Evolutionary conservation across 2,888 invertebrate genomes (phyloP), one percentile per base, ranked within the genome.

Genomic region (Lepidocyrtinus sp.): DNA sequence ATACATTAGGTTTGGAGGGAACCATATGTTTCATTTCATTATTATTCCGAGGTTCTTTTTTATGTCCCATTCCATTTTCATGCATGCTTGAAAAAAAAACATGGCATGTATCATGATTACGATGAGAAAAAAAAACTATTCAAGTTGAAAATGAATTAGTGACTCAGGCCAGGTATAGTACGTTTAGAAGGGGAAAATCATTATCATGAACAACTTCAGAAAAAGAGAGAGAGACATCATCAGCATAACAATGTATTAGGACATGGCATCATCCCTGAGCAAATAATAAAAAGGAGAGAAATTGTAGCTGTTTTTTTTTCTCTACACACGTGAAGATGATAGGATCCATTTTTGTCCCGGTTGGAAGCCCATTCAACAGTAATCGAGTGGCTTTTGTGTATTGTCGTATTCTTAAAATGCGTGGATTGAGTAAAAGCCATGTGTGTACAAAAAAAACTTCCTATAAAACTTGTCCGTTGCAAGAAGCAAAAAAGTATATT

Each of bases 371-470:
- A 79, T 79, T 79, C 79, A 79, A 50, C 79, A 79, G 64, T 75
- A 75, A 79, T 79, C 69, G 79, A 79, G 79, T 79, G 79, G 79
- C 74, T 79, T 79, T 73, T 77, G 72, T n/a, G n/a, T n/a, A n/a
- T 78, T 75, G 75, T 68, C 61, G 50, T 62, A 36, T 26, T 15
- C 61, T 64, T 62, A 50, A 50, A 50, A 50, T 15, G n/a, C 50
- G 12, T 50, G 17, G n/a, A n/a, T n/a, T n/a, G 50, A 50, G 50
- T 17, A 2, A 50, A 50, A 50, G 50, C 50, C 50, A 50, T 50
- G 50, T 50, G 50, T 12, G 36, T 36, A 36, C 36, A 12, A 36
- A 36, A 36, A 50, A 2, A 50, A n/a, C n/a, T n/a, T n/a, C n/a
- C n/a, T n/a, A n/a, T 7, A 50, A n/a, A 50, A 50, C 50, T 50